Percentiles rank a stretch among this genome's conserved stretches.
Conservation (phyloP, 2,113 vertebrate species). For the Pithys albifrons region DNA sequence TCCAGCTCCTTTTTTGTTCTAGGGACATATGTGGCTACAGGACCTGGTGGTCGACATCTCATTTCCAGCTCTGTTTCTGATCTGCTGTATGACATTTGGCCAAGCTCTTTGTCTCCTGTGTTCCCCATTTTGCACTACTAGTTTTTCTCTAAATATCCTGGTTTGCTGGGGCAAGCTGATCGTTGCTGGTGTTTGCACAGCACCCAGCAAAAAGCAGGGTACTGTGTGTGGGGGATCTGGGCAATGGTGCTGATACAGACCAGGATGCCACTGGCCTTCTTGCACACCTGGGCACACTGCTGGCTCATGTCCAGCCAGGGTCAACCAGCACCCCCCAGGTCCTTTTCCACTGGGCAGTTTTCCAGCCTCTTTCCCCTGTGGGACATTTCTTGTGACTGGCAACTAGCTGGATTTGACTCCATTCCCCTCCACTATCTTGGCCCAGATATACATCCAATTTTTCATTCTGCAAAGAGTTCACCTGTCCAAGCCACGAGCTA, state of each 20-base stretch:
- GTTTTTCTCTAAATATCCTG: background rate
- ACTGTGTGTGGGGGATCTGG: background rate
- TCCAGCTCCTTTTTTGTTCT: background rate
- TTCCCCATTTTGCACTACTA: background rate
- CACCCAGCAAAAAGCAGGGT: background rate
- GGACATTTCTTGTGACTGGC: fast-evolving
- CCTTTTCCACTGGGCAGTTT: background rate
- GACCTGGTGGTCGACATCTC: background rate
- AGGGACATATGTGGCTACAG: background rate
- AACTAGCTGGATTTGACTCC: background rate
- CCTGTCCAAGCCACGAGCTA: background rate
- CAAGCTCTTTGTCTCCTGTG: background rate
- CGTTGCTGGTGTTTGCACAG: background rate
- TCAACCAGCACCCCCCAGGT: background rate
- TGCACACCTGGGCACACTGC: background rate
- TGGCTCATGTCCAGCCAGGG: background rate
- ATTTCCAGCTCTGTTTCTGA: background rate
- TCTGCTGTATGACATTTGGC: background rate
- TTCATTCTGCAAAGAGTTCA: background rate
- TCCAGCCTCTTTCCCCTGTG: background rate
- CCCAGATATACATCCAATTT: background rate
- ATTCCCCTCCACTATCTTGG: background rate
- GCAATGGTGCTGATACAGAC: background rate
- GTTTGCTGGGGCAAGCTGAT: background rate
- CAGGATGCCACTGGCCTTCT: background rate